Evolutionary conservation across 2,888 invertebrate species (phyloP).

Genomic region (Myathropa florea): DNA sequence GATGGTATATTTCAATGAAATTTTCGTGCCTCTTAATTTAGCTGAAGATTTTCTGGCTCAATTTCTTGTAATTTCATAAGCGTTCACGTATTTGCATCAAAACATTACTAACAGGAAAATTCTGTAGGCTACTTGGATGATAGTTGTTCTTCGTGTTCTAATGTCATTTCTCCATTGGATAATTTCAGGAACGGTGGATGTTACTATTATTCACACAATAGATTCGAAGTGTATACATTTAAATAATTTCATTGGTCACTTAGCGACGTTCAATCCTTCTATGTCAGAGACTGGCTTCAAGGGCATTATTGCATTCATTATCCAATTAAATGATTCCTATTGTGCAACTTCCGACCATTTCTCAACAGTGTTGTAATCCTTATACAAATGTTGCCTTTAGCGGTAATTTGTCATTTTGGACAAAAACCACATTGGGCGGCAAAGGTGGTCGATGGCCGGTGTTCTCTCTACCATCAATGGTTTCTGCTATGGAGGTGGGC

Average conservation of each 20-base stretch:
- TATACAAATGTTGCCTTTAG: conserved; percentile 55
- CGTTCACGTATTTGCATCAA: too few species aligned
- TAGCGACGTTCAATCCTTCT: background rate
- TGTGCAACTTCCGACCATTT: conserved; percentile 5
- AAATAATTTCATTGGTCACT: background rate
- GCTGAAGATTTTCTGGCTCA: too few species aligned
- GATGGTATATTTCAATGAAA: too few species aligned
- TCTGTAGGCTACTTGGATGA: too few species aligned
- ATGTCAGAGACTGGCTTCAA: background rate
- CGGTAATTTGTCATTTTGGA: conserved; percentile 64
- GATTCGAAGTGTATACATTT: background rate
- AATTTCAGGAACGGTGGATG: too few species aligned
- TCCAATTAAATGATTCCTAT: conserved; percentile 44
- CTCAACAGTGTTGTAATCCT: conserved; percentile 34
- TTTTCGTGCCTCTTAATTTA: too few species aligned
- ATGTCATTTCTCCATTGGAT: too few species aligned
- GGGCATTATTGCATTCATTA: conserved; percentile 39
- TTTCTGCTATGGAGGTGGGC: conserved; percentile 1
- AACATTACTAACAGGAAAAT: too few species aligned
- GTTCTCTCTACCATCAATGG: conserved; percentile 15
- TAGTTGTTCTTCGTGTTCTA: too few species aligned
- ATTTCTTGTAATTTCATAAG: too few species aligned
- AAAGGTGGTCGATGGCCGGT: conserved; percentile 7
- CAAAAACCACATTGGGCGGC: conserved; percentile 49
- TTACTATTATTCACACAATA: too few species aligned